phyloP scores from a whole-genome alignment of 2,797 vertebrate species.

The Pachyuromys duprasi region DNA sequence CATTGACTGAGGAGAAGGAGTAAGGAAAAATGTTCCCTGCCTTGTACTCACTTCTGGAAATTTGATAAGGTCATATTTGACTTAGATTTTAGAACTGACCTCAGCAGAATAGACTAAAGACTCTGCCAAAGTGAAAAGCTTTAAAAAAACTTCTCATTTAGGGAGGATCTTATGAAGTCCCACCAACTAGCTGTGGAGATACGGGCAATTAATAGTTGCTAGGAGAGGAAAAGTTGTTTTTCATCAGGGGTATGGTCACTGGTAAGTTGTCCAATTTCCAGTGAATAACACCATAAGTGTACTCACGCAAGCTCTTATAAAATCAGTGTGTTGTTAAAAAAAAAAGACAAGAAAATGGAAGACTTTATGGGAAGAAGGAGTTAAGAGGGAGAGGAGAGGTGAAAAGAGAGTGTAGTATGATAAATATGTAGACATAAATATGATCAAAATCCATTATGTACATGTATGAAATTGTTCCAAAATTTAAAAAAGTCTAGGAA shows the following conservation, averaged over 20 bases:
- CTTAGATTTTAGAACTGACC: slow-evolving; percentile 16
- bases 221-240: background rate
- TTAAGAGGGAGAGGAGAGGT: too few species aligned
- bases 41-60: slow-evolving; percentile 22
- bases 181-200: background rate
- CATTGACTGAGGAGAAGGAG: background rate
- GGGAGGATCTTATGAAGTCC: background rate
- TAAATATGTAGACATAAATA: too few species aligned
- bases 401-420: too few species aligned
- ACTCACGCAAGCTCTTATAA: background rate
- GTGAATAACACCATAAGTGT: background rate
- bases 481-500: background rate
- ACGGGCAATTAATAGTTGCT: background rate
- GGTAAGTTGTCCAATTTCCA: background rate
- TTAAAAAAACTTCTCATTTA: background rate
- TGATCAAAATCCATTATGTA: background rate
- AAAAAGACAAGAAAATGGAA: background rate
- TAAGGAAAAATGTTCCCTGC: background rate
- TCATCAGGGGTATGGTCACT: background rate
- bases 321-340: background rate
- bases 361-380: too few species aligned
- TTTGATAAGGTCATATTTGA: background rate
- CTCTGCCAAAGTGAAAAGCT: background rate
- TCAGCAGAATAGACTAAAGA: background rate
- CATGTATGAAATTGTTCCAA: background rate